Evolutionary conservation across 2,888 invertebrate genomes (phyloP), one percentile per base, ranked within the genome.

Genomic region (Oxycera nigricornis): DNA sequence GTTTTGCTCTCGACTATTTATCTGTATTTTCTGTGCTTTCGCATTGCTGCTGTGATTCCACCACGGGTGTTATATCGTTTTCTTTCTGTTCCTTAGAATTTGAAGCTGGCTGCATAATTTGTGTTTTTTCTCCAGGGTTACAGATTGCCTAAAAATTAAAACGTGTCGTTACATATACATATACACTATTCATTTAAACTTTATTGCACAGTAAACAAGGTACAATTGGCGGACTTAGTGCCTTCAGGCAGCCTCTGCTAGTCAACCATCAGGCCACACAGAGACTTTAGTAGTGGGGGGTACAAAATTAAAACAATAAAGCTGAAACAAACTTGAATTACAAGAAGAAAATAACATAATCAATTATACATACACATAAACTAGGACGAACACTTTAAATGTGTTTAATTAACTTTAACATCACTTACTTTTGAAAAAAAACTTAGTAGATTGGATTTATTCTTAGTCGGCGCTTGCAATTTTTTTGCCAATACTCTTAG

Each of bases 81-180:
- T 55, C 55, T 55, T 55, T 3, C 55, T 55, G 55, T 55, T 55
- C 24, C 24, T 55, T 55, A 55, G 4, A 4, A 55, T 55, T 55
- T 22, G 22, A 55, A 55, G 55, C 55, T 55, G 55, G 55, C 55
- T 55, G 55, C 24, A 20, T 55, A 22, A 20, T 55, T 55, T 55
- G 55, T 55, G 55, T 55, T 55, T 55, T 55, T 11, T 46, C 55
- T 55, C 22, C 55, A 55, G 55, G 22, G 9, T 55, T 6, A 55
- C 55, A 20, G 55, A 24, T 22, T 24, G 11, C 55, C 55, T 55
- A 22, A 46, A 46, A 46, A 46, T 46, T 46, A 46, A 11, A 46
- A 46, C 4, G n/a, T n/a, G n/a, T n/a, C n/a, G n/a, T n/a, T n/a
- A n/a, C n/a, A n/a, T n/a, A n/a, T n/a, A n/a, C n/a, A n/a, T n/a